Evolutionary conservation across 2,888 invertebrate species (phyloP), one percentile per base, ranked within the genome.

Genomic region (Invenusta paracnida): DNA sequence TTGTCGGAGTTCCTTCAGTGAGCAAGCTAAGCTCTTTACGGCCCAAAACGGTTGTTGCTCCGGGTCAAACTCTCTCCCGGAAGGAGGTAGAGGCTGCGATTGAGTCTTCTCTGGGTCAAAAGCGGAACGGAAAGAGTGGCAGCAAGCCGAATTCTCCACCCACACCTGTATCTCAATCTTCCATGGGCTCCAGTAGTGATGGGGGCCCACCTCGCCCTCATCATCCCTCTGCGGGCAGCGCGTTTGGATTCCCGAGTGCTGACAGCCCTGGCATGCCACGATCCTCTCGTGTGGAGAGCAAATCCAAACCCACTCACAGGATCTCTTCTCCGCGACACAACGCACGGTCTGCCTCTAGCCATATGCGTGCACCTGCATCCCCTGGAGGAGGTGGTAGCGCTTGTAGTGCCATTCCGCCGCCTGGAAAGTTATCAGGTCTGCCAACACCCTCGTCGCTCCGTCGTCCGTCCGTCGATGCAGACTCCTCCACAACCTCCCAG

Each of bases 301-400:
- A 73, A 23, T 13, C 73, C 23, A 73, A 73, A 73, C 73, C 73
- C 2, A 25, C 73, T 73, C 73, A 73, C 23, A 5, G 25, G 2
- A 73, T 73, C 73, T 73, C 73, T n/a, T n/a, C 73, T n/a, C 73
- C 73, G 2, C 73, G 73, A 5, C 73, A 73, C 73, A 73, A 73
- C 23, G 73, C 73, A 23, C 73, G 73, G 11, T 73, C 73, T 23
- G 73, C 73, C 23, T 73, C 73, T 2, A 73, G 73, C 23, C 73
- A 73, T 73, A 2, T 73, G 11, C 73, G 73, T 13, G 73, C 73
- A 13, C 73, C 73, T 13, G 48, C 48, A 17, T 48, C 48, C 17
- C 11, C 48, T 5, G 48, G 48, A 48, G 73, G 73, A 73, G 23
- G 17, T 73, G 27, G 17, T 73, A 23, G 5, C 48, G 48, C 5